Percentiles rank a stretch among this genome's conserved stretches.
phyloP scores from a whole-genome alignment of 2,113 vertebrate species.

The Poecile atricapillus region DNA sequence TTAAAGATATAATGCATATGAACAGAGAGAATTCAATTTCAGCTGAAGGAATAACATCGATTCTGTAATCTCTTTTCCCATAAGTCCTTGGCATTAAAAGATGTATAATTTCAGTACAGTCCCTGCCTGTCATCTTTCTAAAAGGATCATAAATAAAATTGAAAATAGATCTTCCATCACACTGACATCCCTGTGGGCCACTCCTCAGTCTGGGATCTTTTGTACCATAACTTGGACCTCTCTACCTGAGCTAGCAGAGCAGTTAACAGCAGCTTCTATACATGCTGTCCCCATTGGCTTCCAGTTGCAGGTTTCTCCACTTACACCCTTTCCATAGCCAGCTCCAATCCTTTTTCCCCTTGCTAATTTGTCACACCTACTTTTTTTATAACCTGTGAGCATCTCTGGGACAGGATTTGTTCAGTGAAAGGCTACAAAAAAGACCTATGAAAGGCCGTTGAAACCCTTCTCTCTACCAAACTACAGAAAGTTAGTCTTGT shows the following conservation, averaged over 20 bases:
- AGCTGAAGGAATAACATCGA: background rate
- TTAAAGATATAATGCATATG: background rate
- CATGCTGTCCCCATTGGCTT: background rate
- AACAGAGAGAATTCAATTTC: background rate
- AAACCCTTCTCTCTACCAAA: background rate
- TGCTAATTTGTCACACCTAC: background rate
- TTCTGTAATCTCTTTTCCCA: background rate
- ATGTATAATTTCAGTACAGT: background rate
- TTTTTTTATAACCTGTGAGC: background rate
- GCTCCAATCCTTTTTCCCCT: background rate
- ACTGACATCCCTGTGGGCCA: background rate
- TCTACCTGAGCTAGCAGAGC: background rate
- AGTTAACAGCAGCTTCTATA: background rate
- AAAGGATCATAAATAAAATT: background rate
- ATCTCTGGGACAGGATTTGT: background rate
- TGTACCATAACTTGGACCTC: background rate
- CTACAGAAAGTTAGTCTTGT: background rate
- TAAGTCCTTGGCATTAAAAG: background rate
- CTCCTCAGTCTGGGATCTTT: background rate
- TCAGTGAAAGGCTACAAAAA: background rate
- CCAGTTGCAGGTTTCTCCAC: background rate
- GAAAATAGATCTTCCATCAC: background rate
- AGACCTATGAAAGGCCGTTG: background rate
- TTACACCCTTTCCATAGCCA: background rate
- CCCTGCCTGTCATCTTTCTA: background rate